Conservation (phyloP, 1,140 invertebrate genomes). For the Halyomorpha halys region DNA sequence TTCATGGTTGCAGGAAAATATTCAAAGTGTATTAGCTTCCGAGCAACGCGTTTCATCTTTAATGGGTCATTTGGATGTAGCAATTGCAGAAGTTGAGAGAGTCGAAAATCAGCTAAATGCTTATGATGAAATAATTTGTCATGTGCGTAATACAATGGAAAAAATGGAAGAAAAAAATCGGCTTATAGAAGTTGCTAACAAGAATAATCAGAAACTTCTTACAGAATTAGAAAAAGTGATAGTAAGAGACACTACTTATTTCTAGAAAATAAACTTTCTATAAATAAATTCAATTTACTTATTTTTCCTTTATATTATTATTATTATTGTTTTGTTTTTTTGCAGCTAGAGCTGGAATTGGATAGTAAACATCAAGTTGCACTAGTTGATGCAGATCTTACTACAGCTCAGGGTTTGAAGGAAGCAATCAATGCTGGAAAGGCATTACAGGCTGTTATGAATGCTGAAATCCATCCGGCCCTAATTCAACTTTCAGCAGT, state of each 20-base stretch:
- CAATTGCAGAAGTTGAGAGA: slow-evolving; percentile 62
- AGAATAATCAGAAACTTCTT: slow-evolving; percentile 69
- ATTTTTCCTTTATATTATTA: background rate
- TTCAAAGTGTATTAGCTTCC: slow-evolving; percentile 74
- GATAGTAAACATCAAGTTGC: slow-evolving; percentile 55
- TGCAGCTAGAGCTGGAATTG: slow-evolving; percentile 61
- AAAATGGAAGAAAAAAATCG: slow-evolving; percentile 88
- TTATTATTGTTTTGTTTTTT: background rate
- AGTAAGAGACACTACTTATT: slow-evolving; percentile 40
- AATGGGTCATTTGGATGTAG: slow-evolving; percentile 73
- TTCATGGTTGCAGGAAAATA: slow-evolving; percentile 53
- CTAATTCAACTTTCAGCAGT: slow-evolving; percentile 65
- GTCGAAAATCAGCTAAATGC: slow-evolving; percentile 60
- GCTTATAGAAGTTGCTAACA: slow-evolving; percentile 74
- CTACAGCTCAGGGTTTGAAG: slow-evolving; percentile 57
- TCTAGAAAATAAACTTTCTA: background rate
- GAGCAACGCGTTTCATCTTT: slow-evolving; percentile 71
- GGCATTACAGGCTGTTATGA: slow-evolving; percentile 66
- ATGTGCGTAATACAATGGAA: slow-evolving; percentile 73
- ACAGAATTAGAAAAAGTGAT: slow-evolving; percentile 70
- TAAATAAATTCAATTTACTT: background rate
- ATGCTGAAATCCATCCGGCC: slow-evolving; percentile 52
- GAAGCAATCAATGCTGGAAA: slow-evolving; percentile 69
- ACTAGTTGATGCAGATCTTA: slow-evolving; percentile 60
- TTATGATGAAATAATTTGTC: slow-evolving; percentile 69